Evolutionary conservation across 92 coral and sea anemone genomes (phyloP).

Genomic region (Zoanthus gigantus): DNA sequence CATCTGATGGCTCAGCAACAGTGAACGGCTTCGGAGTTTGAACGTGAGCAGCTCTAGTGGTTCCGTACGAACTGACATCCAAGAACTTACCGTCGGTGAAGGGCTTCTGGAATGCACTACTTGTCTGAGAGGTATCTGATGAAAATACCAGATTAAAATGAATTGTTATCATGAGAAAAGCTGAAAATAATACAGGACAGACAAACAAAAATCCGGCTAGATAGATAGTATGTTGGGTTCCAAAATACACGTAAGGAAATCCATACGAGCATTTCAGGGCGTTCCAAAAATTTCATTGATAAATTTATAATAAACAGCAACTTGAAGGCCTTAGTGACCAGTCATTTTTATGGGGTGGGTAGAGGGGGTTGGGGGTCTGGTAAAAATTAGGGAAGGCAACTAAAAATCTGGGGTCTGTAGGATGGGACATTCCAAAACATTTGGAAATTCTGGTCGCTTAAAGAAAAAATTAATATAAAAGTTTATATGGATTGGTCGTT

Average conservation of each 20-base stretch:
- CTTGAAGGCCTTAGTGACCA: slow-evolving; percentile 2
- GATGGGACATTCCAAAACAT: slow-evolving; percentile 12
- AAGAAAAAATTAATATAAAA: not conserved
- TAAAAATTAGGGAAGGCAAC: not conserved
- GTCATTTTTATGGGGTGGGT: slow-evolving; percentile 2
- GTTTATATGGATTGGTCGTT: not conserved
- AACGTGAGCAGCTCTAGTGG: slow-evolving; percentile 49
- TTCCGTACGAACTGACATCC: slow-evolving; percentile 15
- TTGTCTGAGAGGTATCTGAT: slow-evolving; percentile 32
- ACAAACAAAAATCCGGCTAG: not conserved
- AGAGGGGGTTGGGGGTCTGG: not conserved
- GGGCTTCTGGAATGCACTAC: slow-evolving; percentile 24
- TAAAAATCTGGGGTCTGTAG: slow-evolving; percentile 12
- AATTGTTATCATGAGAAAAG: not conserved
- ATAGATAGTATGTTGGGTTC: slow-evolving; percentile 3
- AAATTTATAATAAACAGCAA: slow-evolving; percentile 4
- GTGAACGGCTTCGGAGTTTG: slow-evolving; percentile 8
- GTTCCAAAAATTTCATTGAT: slow-evolving; percentile 12
- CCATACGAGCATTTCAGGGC: slow-evolving; percentile 19
- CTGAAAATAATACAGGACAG: not conserved
- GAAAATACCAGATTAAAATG: slow-evolving; percentile 12
- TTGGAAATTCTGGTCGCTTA: slow-evolving; percentile 16
- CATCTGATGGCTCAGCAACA: slow-evolving; percentile 11
- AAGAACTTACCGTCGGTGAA: slow-evolving; percentile 35
- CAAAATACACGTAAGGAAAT: slow-evolving; percentile 3